Evolutionary conservation across 2,888 invertebrate genomes (phyloP), one percentile per base, ranked within the genome.

Genomic region (Synanthedon tipuliformis): DNA sequence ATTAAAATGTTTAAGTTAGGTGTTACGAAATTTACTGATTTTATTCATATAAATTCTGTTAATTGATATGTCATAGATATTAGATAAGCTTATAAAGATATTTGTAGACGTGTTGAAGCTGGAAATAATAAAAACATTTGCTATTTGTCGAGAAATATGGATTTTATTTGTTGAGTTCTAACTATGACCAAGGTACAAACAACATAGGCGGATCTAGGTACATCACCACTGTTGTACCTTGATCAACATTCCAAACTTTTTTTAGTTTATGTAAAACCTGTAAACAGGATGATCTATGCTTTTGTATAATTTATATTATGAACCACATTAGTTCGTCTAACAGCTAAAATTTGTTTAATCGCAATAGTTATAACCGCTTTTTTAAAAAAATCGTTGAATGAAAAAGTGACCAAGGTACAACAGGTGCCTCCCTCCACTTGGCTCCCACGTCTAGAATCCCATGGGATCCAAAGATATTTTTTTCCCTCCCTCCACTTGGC

Each of bases 1-100:
- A 48, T 48, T 52, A 52, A 52, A 52, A 48, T 52, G 45, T 48
- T 48, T 52, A 52, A 52, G 45, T 52, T 52, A 52, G 52, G 48
- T 52, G 45, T 52, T 52, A 52, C 51, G 51, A 52, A 52, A 41
- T 48, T 27, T 52, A 52, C 45, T 52, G 45, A 48, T 52, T 48
- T 41, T 52, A 52, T 48, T 52, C 34, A 52, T 52, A 52, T 52
- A 52, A 52, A 52, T 52, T 48, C 48, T 52, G 13, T 52, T 52
- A 52, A 52, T 52, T 52, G 52, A 48, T 52, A 52, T 52, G 52
- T 52, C 48, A 52, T 52, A 52, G 52, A 52, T 48, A 48, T 48
- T 48, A 52, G 48, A 52, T 52, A 48, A 48, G 23, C 45, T 52
- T 52, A 48, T 52, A 45, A 52, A 48, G 48, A 41, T 48, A 52